phyloP scores from a whole-genome alignment of 92 coral and sea anemone genomes.

The Epizoanthus rinbou region DNA sequence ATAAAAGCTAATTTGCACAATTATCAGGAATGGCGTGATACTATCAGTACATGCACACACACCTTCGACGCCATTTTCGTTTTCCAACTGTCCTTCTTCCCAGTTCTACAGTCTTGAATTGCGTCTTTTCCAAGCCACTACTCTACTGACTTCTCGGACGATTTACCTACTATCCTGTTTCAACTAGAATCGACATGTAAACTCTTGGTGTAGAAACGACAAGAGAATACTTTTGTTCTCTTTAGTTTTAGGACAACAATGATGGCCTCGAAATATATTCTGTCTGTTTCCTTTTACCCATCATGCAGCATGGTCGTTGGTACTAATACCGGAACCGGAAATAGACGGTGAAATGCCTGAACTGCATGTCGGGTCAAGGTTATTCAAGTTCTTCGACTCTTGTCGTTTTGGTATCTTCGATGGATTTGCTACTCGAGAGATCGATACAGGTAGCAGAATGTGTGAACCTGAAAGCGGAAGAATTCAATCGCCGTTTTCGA shows the following conservation, averaged over 20 bases:
- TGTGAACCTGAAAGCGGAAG: conserved; percentile 28
- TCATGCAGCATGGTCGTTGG: conserved; percentile 22
- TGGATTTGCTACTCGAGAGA: conserved; percentile 33
- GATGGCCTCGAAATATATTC: not conserved
- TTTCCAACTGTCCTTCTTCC: not conserved
- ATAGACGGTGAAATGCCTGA: not conserved
- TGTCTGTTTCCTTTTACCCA: not conserved
- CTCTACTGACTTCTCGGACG: not conserved
- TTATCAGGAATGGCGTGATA: too few species aligned
- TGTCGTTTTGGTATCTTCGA: too few species aligned
- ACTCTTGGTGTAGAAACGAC: not conserved
- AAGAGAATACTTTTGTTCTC: not conserved
- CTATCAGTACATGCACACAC: not conserved
- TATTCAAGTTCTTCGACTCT: too few species aligned
- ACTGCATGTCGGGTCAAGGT: not conserved
- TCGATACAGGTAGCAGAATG: conserved; percentile 23
- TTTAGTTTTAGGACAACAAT: not conserved
- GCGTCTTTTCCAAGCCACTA: not conserved
- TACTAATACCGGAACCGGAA: not conserved
- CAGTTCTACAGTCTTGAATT: not conserved
- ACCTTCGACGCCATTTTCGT: conserved; percentile 38
- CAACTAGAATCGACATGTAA: not conserved
- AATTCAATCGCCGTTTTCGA: conserved; percentile 43
- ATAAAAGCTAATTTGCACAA: too few species aligned
- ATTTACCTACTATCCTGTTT: conserved; percentile 1